Percentiles rank a stretch among this genome's conserved stretches.
phyloP scores from a whole-genome alignment of 2,113 vertebrate species.

The Thryonomys swinderianus region DNA sequence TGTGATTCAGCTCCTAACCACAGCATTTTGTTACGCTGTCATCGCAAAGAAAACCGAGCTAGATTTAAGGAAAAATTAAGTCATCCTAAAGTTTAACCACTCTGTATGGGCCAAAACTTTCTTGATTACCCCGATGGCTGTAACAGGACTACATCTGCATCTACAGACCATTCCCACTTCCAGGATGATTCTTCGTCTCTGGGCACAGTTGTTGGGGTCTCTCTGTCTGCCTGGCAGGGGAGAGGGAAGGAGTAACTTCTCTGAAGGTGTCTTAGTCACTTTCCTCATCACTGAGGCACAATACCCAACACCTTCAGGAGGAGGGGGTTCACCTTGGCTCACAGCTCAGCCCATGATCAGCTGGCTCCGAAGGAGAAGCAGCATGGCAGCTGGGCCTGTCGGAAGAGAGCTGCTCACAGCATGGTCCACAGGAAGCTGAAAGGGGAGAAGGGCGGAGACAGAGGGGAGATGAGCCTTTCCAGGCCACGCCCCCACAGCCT shows the following conservation, averaged over 20 bases:
- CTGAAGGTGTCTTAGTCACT: neutral
- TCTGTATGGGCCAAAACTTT: neutral
- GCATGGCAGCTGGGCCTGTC: neutral
- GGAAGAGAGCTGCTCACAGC: neutral
- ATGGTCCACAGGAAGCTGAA: neutral
- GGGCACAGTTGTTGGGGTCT: neutral
- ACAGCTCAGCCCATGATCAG: neutral
- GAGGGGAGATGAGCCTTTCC: neutral
- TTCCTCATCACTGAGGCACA: neutral
- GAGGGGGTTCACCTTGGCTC: neutral
- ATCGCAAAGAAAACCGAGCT: slow-evolving; percentile 47
- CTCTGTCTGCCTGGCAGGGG: neutral
- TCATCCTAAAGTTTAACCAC: neutral
- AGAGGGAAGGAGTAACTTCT: neutral
- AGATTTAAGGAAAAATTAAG: slow-evolving; percentile 73
- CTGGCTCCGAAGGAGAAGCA: neutral
- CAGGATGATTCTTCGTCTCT: neutral
- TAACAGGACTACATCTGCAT: neutral
- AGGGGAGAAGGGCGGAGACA: neutral
- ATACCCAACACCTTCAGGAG: neutral
- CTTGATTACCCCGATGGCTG: neutral
- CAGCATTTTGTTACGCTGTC: slow-evolving; percentile 77
- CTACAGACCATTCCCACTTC: no score
- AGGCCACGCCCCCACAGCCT: neutral
- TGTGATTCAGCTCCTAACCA: slow-evolving; percentile 84